Conservation (phyloP, 2,113 vertebrate species). For the Ardeotis arabs region DNA sequence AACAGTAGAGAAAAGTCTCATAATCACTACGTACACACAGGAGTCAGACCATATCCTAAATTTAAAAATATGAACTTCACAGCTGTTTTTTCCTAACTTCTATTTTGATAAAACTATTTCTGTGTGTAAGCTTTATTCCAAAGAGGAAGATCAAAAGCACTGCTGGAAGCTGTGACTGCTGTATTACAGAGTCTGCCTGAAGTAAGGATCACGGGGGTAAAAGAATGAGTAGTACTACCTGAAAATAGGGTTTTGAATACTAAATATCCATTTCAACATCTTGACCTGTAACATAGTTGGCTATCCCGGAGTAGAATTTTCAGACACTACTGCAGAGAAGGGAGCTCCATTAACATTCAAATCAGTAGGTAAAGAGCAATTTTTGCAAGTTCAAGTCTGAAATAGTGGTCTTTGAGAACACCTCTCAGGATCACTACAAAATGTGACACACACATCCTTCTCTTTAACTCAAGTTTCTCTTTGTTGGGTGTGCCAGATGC, state of each 20-base stretch:
- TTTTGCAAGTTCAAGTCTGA: background rate
- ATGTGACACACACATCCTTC: background rate
- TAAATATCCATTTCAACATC: background rate
- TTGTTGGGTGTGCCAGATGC: background rate
- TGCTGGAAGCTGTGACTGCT: background rate
- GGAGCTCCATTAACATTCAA: background rate
- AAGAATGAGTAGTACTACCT: background rate
- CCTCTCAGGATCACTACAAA: background rate
- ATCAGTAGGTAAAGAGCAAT: background rate
- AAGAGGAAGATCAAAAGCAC: background rate
- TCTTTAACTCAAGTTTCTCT: background rate
- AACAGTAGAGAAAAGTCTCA: background rate
- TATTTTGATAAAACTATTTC: background rate
- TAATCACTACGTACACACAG: background rate
- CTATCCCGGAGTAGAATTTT: background rate
- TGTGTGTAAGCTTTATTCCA: background rate
- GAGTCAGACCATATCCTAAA: background rate
- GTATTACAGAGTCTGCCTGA: background rate
- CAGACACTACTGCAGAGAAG: background rate
- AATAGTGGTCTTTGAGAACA: background rate
- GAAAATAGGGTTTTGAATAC: background rate
- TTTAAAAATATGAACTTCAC: background rate
- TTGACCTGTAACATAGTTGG: background rate
- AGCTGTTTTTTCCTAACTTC: background rate
- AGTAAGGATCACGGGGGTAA: background rate